A percentile compares a stretch with the other conserved stretches of the same genome.
Evolutionary conservation across 2,888 invertebrate genomes (phyloP).

Genomic region (Hermaeophaga mercurialis): DNA sequence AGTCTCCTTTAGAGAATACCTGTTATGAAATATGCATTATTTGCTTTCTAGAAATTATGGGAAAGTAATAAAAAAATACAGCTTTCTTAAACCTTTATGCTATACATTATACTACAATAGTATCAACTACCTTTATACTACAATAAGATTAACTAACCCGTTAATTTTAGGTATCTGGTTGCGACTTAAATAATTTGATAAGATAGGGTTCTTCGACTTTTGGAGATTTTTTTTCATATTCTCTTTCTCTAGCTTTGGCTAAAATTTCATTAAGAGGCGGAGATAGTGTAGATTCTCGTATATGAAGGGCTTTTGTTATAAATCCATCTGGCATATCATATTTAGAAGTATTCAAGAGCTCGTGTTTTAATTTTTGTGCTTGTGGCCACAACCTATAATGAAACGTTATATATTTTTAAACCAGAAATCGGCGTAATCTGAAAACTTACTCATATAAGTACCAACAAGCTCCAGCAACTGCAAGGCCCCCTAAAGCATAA

Average conservation of each 20-base stretch:
- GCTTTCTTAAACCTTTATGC: too few relatives aligned
- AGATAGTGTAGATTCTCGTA: conserved; percentile 22
- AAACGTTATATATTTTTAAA: conserved; percentile 1
- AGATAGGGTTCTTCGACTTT: conserved; percentile 41
- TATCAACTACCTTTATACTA: too few relatives aligned
- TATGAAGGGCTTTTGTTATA: conserved; percentile 30
- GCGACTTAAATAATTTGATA: conserved; percentile 36
- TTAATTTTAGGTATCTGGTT: conserved; percentile 41
- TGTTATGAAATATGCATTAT: too few relatives aligned
- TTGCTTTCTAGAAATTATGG: too few relatives aligned
- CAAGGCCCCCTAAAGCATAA: conserved; percentile 59
- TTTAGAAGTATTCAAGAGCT: conserved; percentile 38
- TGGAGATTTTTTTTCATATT: conserved; percentile 42
- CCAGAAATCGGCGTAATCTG: background rate
- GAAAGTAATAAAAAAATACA: too few relatives aligned
- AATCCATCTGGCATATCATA: conserved; percentile 44
- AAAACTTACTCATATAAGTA: conserved; percentile 61
- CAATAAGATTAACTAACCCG: conserved; percentile 42
- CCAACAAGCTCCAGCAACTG: conserved; percentile 57
- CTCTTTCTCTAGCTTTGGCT: conserved; percentile 39
- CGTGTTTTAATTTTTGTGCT: conserved; percentile 41
- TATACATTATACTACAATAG: too few relatives aligned
- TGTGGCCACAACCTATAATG: conserved; percentile 46
- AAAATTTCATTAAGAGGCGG: conserved; percentile 37
- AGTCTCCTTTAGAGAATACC: too few relatives aligned